phyloP scores from a whole-genome alignment of 2,888 invertebrate genomes.

The Drosophila testacea region DNA sequence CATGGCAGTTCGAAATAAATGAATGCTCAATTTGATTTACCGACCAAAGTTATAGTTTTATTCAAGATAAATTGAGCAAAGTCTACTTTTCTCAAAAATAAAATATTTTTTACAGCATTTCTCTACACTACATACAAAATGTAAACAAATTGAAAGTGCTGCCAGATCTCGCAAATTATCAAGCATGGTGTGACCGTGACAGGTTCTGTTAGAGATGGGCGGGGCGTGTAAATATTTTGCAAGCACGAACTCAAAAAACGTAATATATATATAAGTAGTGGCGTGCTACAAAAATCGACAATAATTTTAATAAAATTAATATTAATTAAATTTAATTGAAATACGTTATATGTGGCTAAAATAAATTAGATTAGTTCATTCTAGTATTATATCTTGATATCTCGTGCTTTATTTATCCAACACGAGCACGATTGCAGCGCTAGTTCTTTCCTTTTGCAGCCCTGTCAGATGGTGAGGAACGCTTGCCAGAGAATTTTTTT shows the following conservation, averaged over 20 bases:
- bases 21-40: background rate
- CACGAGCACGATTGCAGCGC: constrained; percentile 16
- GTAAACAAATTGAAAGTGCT: constrained; percentile 42
- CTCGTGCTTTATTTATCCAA: background rate
- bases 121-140: constrained; percentile 5
- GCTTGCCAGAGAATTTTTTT: constrained; percentile 44
- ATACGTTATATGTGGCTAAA: too few relatives aligned
- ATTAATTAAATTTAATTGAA: background rate
- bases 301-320: background rate
- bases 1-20: constrained; percentile 11
- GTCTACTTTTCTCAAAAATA: constrained; percentile 13
- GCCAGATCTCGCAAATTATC: constrained; percentile 17
- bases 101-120: too few relatives aligned
- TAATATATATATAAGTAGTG: too few relatives aligned
- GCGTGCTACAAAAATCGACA: too few relatives aligned
- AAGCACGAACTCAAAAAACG: background rate
- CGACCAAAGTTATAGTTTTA: background rate
- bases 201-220: constrained; percentile 6
- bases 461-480: constrained; percentile 53
- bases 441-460: constrained; percentile 43
- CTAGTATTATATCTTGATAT: too few relatives aligned
- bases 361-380: background rate
- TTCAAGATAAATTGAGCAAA: background rate
- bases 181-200: constrained; percentile 1
- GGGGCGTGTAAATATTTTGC: background rate